Percentiles rank a stretch among this genome's conserved stretches.
phyloP scores from a whole-genome alignment of 2,113 vertebrate genomes.

The Platycercus adscitus region DNA sequence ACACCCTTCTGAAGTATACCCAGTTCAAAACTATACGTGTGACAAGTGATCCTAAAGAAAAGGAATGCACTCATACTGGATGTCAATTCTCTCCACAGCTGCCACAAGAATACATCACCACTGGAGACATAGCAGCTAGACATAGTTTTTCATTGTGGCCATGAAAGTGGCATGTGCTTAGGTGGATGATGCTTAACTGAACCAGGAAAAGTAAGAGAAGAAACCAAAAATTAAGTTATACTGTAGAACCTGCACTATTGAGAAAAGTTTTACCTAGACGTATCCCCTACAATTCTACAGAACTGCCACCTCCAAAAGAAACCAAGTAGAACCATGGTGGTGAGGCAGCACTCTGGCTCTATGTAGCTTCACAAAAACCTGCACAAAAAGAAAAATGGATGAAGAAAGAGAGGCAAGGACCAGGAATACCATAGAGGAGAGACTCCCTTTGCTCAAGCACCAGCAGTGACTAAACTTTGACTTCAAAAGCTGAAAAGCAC shows the following conservation, averaged over 20 bases:
- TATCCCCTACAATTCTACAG: not conserved
- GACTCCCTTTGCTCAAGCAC: not conserved
- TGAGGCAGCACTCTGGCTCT: not conserved
- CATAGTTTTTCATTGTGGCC: not conserved
- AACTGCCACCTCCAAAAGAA: not conserved
- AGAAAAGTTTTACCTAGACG: not conserved
- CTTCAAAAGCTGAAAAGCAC: not conserved
- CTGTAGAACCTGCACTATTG: not conserved
- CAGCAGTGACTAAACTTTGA: not conserved
- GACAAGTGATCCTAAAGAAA: not conserved
- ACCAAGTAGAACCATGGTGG: not conserved
- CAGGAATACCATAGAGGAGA: not conserved
- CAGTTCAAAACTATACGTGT: not conserved
- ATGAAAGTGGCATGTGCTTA: not conserved
- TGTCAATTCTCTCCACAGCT: not conserved
- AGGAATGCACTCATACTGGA: not conserved
- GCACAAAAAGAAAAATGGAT: not conserved
- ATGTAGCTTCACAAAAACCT: not conserved
- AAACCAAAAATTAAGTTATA: not conserved
- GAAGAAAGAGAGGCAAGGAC: not conserved
- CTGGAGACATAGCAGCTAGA: not conserved
- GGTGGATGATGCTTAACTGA: not conserved
- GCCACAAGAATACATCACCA: not conserved
- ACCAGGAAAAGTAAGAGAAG: not conserved
- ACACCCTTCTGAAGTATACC: not conserved